Evolutionary conservation across 2,888 invertebrate genomes (phyloP).

Genomic region (Sarcophaga caerulescens): DNA sequence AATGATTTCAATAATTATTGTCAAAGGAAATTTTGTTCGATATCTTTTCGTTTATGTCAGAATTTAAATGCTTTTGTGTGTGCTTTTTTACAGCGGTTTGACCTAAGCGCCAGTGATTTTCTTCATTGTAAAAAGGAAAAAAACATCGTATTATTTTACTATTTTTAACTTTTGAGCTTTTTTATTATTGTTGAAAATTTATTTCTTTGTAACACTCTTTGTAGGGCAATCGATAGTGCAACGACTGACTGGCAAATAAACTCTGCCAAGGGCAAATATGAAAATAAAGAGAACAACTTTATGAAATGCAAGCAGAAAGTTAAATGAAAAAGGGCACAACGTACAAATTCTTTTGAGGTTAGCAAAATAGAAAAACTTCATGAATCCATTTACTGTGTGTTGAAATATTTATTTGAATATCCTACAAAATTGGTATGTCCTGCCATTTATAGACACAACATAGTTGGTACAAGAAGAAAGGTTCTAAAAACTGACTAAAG

Average conservation of each 20-base stretch:
- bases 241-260: constrained; percentile 52
- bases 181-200: constrained; percentile 32
- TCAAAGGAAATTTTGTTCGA: not conserved
- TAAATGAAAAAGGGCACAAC: constrained; percentile 4
- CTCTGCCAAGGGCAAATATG: constrained; percentile 59
- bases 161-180: constrained; percentile 33
- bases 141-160: constrained; percentile 30
- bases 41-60: not conserved
- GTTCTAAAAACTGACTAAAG: no score
- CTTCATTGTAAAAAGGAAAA: not conserved
- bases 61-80: not conserved
- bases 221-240: constrained; percentile 64
- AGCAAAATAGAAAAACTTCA: no score
- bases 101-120: constrained; percentile 28
- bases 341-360: not conserved
- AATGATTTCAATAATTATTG: constrained; percentile 35
- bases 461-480: no score
- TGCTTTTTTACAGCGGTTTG: constrained; percentile 12
- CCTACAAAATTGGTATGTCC: no score
- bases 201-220: constrained; percentile 37
- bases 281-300: constrained; percentile 8
- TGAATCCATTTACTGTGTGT: no score
- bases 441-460: no score
- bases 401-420: no score
- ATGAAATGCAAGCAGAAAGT: not conserved